These are phyloP conservation scores for Tor tambroides DNA, from an alignment of 2,113 vertebrate genomes.

Conservation along the genomic window DNA sequence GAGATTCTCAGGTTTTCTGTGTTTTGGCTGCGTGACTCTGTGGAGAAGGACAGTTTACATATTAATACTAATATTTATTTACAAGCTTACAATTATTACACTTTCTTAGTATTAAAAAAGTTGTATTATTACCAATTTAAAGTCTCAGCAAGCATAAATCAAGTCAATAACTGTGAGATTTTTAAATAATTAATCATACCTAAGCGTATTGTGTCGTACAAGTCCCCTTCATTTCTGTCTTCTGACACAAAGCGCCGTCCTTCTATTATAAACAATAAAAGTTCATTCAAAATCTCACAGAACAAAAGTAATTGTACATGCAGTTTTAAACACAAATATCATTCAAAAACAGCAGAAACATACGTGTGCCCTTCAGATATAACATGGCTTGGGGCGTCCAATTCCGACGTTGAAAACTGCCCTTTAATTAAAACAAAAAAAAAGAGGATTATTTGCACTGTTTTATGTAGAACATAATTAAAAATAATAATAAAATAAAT, in stretches of 20 bases:
- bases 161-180: neutral
- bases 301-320: neutral
- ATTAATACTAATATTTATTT: neutral
- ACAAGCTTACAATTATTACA: neutral
- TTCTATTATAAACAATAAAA: constrained; percentile 73
- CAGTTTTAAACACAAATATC: neutral
- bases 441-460: neutral
- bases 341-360: constrained; percentile 62
- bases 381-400: constrained; percentile 98
- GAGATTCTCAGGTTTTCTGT: constrained; percentile 80
- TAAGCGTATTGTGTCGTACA: constrained; percentile 80
- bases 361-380: constrained; percentile 95
- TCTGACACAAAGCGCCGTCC: constrained; percentile 90
- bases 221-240: constrained; percentile 81
- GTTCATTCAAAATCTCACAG: neutral
- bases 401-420: constrained; percentile 86
- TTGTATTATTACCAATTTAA: neutral
- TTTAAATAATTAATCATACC: constrained; percentile 73
- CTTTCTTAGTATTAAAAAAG: neutral
- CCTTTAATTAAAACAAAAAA: constrained; percentile 66
- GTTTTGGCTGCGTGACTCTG: constrained; percentile 87
- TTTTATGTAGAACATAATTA: neutral
- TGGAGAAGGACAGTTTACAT: neutral
- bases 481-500: no score
- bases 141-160: neutral